These are phyloP conservation scores for Macrochelys suwanniensis DNA, from an alignment of 2,797 vertebrate species.

Conservation along the genomic window DNA sequence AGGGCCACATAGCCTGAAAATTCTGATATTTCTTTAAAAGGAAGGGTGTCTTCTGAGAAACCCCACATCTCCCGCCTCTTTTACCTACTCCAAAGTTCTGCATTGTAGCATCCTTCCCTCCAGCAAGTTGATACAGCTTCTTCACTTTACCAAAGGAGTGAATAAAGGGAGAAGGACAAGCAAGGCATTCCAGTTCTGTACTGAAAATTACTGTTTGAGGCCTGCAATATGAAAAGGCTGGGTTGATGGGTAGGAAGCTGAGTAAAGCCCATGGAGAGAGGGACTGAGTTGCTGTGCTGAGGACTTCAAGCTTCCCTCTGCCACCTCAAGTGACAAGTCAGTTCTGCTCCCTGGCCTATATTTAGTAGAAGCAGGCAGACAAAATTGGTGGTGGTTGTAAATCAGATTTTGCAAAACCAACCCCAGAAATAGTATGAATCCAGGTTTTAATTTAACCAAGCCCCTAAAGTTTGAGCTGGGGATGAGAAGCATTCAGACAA, in stretches of 20 bases:
- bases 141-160: fast-evolving
- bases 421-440: not conserved
- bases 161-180: not conserved
- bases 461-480: not conserved
- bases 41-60: not conserved
- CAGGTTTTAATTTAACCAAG: not conserved
- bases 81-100: fast-evolving
- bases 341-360: not conserved
- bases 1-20: not conserved
- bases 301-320: not conserved
- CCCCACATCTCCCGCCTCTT: fast-evolving
- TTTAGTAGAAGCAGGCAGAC: not conserved
- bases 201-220: not conserved
- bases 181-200: fast-evolving
- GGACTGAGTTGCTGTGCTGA: not conserved
- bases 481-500: not conserved
- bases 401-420: not conserved
- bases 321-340: not conserved
- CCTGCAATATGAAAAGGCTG: not conserved
- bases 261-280: not conserved
- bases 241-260: not conserved
- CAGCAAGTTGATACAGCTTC: not conserved
- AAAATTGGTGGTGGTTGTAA: not conserved
- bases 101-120: not conserved
- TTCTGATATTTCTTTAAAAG: not conserved